Conservation (phyloP, 2,888 invertebrate species). For the Agonopterix arenella region DNA sequence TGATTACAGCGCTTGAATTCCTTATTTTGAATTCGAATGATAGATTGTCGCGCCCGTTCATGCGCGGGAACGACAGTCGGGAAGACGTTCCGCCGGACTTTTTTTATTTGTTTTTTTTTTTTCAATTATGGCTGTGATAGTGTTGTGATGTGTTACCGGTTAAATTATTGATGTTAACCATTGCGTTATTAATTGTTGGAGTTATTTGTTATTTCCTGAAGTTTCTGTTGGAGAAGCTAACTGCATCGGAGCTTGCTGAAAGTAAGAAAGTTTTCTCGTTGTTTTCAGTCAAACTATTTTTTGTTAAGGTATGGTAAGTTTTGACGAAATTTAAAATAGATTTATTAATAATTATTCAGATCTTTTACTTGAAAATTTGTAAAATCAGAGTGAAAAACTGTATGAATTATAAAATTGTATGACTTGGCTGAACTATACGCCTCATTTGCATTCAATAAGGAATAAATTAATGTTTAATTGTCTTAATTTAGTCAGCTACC, state of each 20-base stretch:
- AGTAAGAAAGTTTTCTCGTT: conserved; percentile 25
- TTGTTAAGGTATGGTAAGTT: too few relatives aligned
- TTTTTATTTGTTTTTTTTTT: conserved; percentile 21
- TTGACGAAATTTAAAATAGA: too few relatives aligned
- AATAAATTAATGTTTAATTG: too few relatives aligned
- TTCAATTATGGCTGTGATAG: conserved; percentile 35
- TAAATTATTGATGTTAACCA: conserved; percentile 50
- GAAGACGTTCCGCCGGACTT: conserved; percentile 33
- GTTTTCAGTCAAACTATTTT: too few relatives aligned
- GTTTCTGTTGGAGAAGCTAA: conserved; percentile 19
- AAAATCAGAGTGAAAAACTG: too few relatives aligned
- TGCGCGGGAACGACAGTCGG: conserved; percentile 46
- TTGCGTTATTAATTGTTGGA: conserved; percentile 39
- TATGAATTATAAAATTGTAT: too few relatives aligned
- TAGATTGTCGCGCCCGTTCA: conserved; percentile 1
- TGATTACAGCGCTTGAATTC: conserved; percentile 11
- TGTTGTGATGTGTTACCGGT: conserved; percentile 54
- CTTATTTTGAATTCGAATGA: conserved; percentile 16
- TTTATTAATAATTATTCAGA: too few relatives aligned
- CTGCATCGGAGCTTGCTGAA: conserved; percentile 2
- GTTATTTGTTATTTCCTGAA: conserved; percentile 41
- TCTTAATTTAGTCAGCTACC: too few relatives aligned
- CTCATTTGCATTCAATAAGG: too few relatives aligned
- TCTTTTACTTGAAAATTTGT: too few relatives aligned
- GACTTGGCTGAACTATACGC: too few relatives aligned